These are phyloP conservation scores for Oopsacas minuta DNA, from an alignment of 37 sponge, comb jelly and placozoan species.

Conservation along the genomic window DNA sequence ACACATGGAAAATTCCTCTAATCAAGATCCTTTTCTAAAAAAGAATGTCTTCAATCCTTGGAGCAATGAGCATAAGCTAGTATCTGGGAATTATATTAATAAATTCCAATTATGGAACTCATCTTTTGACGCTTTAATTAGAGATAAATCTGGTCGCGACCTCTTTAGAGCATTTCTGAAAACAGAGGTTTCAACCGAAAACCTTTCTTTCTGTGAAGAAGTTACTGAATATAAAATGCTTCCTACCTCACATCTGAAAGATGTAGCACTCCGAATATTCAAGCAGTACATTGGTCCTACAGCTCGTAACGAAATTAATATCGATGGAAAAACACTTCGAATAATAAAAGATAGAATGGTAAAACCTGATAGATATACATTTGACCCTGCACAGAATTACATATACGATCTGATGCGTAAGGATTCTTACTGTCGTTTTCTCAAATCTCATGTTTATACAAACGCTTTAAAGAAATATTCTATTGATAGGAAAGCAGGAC, in stretches of 20 bases:
- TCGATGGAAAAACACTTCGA: slow-evolving; percentile 1
- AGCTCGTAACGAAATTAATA: background rate
- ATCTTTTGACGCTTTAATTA: background rate
- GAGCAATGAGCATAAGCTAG: background rate
- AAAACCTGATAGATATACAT: background rate
- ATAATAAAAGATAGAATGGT: background rate
- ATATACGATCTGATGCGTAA: slow-evolving; percentile 13
- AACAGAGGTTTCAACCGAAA: background rate
- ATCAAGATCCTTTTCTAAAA: background rate
- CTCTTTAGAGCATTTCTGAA: background rate
- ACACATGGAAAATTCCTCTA: background rate
- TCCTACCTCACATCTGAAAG: background rate
- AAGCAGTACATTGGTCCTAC: background rate
- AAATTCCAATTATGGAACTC: background rate
- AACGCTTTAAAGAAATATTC: background rate
- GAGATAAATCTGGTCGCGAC: background rate
- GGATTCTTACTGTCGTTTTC: background rate
- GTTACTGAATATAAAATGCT: slow-evolving; percentile 7
- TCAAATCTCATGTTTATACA: background rate
- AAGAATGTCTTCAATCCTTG: background rate
- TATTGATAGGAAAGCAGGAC: background rate
- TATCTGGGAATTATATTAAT: background rate
- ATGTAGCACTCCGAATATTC: background rate
- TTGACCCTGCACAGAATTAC: background rate
- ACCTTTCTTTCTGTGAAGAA: background rate